phyloP scores from a whole-genome alignment of 2,113 vertebrate species.

The Cyprinodon tularosa region DNA sequence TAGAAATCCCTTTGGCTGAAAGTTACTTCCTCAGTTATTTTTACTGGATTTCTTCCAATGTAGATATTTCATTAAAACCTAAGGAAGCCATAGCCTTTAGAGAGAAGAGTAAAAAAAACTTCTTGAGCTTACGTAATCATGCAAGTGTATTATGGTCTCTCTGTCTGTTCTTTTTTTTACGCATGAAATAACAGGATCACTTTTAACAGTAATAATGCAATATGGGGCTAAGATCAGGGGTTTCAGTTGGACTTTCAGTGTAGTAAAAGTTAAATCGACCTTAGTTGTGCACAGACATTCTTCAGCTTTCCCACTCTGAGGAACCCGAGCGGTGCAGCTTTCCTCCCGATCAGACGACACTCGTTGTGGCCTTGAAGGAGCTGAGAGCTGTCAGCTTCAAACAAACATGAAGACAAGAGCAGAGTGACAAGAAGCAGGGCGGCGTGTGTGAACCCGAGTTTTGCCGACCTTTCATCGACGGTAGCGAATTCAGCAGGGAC shows the following conservation, averaged over 20 bases:
- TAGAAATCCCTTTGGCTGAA: not conserved
- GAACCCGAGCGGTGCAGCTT: constrained; percentile 11
- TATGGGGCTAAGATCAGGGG: not conserved
- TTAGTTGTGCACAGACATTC: not conserved
- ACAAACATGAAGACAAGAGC: constrained; percentile 55
- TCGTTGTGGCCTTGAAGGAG: constrained; percentile 39
- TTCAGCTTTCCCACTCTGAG: constrained; percentile 1
- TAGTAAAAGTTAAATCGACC: not conserved
- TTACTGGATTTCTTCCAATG: not conserved
- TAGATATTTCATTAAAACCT: not conserved
- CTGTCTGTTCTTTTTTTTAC: not conserved
- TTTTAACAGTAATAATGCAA: not conserved
- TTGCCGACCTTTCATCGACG: constrained; percentile 64
- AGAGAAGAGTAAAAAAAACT: not conserved
- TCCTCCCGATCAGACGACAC: constrained; percentile 16
- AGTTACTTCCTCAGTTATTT: not conserved
- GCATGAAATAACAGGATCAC: not conserved
- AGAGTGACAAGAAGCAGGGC: constrained; percentile 42
- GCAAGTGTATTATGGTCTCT: not conserved
- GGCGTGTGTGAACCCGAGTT: constrained; percentile 55
- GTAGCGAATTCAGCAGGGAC: constrained; percentile 59
- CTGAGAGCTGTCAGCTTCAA: constrained; percentile 60
- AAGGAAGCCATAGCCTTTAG: not conserved
- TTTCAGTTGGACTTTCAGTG: not conserved
- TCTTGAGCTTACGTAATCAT: not conserved